Percentiles rank a stretch among this genome's conserved stretches.
Conservation (phyloP, 2,888 invertebrate species). For the Iphiclides podalirius region DNA sequence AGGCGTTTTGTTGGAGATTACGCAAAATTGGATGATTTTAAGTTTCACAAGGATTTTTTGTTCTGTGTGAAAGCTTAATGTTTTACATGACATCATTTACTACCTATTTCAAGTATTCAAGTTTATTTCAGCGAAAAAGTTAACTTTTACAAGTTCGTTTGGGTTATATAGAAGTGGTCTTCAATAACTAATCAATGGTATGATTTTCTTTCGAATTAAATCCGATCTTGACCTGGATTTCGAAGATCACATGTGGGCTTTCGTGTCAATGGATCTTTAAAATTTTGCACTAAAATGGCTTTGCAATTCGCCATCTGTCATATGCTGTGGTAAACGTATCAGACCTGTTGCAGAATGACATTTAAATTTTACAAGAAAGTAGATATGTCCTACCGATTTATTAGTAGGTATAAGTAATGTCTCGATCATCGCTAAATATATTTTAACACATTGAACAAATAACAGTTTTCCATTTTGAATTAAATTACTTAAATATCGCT, state of each 20-base stretch:
- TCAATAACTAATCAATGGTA: too few species aligned
- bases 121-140: too few species aligned
- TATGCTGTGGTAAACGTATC: neutral
- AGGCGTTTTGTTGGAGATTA: too few species aligned
- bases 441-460: neutral
- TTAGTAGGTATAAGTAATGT: neutral
- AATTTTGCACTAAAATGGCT: neutral
- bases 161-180: too few species aligned
- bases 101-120: too few species aligned
- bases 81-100: too few species aligned
- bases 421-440: neutral
- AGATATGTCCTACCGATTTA: neutral
- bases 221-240: neutral
- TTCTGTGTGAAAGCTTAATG: too few species aligned
- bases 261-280: neutral
- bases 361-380: neutral
- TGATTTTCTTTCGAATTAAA: too few species aligned
- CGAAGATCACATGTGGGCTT: neutral
- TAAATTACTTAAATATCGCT: too few species aligned
- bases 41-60: too few species aligned
- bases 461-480: neutral
- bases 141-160: too few species aligned
- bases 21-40: too few species aligned
- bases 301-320: neutral
- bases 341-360: neutral